A percentile compares a stretch with the other conserved stretches of the same genome.
Conservation (phyloP, 1,140 invertebrate species). For the Lordiphosa clarofinis region DNA sequence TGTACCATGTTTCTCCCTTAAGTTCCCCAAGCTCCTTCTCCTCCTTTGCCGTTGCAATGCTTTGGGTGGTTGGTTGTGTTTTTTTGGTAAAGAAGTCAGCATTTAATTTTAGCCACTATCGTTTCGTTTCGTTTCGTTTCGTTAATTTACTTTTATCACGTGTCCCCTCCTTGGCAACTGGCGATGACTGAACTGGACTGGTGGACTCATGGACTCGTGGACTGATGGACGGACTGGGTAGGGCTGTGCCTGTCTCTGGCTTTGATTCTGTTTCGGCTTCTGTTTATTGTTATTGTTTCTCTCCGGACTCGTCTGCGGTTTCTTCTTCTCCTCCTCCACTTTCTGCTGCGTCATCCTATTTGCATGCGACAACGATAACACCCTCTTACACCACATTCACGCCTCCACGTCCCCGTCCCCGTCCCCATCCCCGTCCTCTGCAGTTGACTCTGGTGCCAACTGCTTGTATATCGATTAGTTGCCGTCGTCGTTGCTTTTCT, state of each 20-base stretch:
- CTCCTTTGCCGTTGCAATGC: too few relatives aligned
- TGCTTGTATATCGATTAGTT: slow-evolving; percentile 57
- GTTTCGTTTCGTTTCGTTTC: slow-evolving; percentile 17
- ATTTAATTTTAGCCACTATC: slow-evolving; percentile 22
- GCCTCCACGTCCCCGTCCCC: too few relatives aligned
- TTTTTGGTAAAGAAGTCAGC: slow-evolving; percentile 6
- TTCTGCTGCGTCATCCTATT: slow-evolving; percentile 13
- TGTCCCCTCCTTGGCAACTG: not conserved
- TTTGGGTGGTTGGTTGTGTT: not conserved
- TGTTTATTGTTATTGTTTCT: slow-evolving; percentile 14
- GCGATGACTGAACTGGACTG: slow-evolving; percentile 18
- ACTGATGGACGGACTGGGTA: too few relatives aligned
- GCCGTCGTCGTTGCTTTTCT: slow-evolving; percentile 34
- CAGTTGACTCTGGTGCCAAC: slow-evolving; percentile 35
- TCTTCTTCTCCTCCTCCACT: not conserved
- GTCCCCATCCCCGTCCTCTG: not conserved
- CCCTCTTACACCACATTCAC: not conserved
- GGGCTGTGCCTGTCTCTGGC: too few relatives aligned
- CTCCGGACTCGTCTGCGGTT: slow-evolving; percentile 12
- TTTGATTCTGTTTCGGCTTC: not conserved
- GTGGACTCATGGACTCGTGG: too few relatives aligned
- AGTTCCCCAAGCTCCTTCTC: too few relatives aligned
- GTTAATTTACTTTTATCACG: slow-evolving; percentile 29
- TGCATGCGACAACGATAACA: slow-evolving; percentile 2
- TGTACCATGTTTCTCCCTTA: too few relatives aligned